These are phyloP conservation scores for Sarcoramphus papa DNA, from an alignment of 2,797 vertebrate species.

Conservation along the genomic window DNA sequence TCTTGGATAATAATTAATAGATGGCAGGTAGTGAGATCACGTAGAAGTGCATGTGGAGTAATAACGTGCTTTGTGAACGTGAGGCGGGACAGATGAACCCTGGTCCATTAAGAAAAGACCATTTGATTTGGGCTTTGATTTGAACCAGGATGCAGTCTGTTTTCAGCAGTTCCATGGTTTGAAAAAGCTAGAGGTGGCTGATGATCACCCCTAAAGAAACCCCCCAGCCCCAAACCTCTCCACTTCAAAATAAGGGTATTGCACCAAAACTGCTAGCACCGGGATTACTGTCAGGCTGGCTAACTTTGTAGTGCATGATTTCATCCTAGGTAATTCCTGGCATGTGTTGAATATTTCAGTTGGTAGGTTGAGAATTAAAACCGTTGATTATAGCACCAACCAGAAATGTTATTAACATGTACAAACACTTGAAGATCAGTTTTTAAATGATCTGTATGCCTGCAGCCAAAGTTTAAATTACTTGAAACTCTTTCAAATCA, in stretches of 20 bases:
- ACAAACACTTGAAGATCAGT: conserved; percentile 27
- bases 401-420: conserved; percentile 11
- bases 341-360: neutral
- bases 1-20: neutral
- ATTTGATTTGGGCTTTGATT: neutral
- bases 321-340: neutral
- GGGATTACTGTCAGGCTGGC: neutral
- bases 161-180: neutral
- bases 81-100: neutral
- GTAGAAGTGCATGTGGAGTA: neutral
- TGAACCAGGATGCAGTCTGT: neutral
- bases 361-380: neutral
- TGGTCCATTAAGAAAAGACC: neutral
- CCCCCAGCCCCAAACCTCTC: neutral
- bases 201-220: neutral
- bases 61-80: neutral
- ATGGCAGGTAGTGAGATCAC: neutral
- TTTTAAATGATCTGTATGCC: conserved; percentile 36
- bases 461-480: conserved; percentile 61
- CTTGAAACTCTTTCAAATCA: conserved; percentile 63
- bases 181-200: neutral
- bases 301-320: neutral
- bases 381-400: neutral
- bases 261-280: neutral
- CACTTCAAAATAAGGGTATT: neutral